Evolutionary conservation across 1,140 invertebrate species (phyloP), one percentile per base, ranked within the genome.

Genomic region (Hydropsyche tenuis): DNA sequence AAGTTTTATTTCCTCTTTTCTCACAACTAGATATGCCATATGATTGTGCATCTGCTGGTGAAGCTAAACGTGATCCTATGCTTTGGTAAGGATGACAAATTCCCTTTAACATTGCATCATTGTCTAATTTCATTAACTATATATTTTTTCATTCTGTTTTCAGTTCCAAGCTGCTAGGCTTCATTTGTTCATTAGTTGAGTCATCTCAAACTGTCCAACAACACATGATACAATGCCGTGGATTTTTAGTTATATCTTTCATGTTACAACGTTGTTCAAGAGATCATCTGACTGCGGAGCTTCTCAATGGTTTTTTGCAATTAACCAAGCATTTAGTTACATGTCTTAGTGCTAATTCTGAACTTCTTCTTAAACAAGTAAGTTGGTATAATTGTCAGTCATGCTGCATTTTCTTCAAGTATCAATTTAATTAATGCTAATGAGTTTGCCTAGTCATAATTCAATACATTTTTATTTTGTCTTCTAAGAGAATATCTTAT

Each of bases 1-100:
- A 99, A 89, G 96, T 99, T 79, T 87, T 99, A 74, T 98, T 99
- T 85, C 98, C 98, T 70, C 87, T 99, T 73, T 99, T 99, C 87
- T 95, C 96, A 45, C 97, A 99, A 86, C 87, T 99, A 79, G 97
- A 99, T 85, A 89, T 96, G 88, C 93, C 91, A 82, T 93, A 94
- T 80, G 93, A 95, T 82, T 77, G 76, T 62, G 90, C 90, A 78
- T 89, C 89, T 74, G 85, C 90, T 2, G 87, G 89, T 65, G 94
- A 95, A 79, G 88, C 91, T 71, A 94, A 94, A 82, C 87, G 92
- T 79, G 94, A 96, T 85, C 90, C 93, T 73, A 91, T 93, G 79
- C 86, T 96, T 80, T 96, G 94, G 94, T 96, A 86, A 86, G 86
- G 78, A 20, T 22, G n/a, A 48, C n/a, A 6, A 48, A 9, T 37